Evolutionary conservation across 2,888 invertebrate species (phyloP), one percentile per base, ranked within the genome.

Genomic region (Andrena chrysosceles): DNA sequence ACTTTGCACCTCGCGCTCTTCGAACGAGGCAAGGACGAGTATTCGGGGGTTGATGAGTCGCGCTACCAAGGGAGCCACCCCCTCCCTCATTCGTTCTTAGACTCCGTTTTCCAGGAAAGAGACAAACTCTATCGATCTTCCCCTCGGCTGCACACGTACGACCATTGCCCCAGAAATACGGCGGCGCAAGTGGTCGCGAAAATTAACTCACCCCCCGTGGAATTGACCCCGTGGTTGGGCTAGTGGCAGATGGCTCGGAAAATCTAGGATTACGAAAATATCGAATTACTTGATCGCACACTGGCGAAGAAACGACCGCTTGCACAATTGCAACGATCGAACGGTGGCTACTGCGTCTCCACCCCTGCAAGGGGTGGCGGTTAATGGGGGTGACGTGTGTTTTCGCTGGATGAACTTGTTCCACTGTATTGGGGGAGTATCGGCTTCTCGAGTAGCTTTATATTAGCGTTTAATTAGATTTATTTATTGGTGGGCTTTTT

Each of bases 221-320:
- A 26, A 66, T 23, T 62, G 66, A 66, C 66, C 70, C 42, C 26
- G 20, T 23, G n/a, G 49, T 35, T 10, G 10, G n/a, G 62, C 13
- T 8, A 67, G 82, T 85, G 89, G 84, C 92, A 91, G 91, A 92
- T 92, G 92, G 91, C 88, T 87, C 77, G 91, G 91, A 91, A 91
- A 91, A 92, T 91, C 89, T 89, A 89, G 91, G 89, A 92, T 92
- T 92, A 91, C 88, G 87, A 91, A 91, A 91, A 91, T 91, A 91
- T 92, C 91, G 89, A 89, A 87, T 91, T 90, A 90, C 90, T 77
- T 63, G 62, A 64, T 33, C 42, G 70, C 73, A 62, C 77, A 72
- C 77, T 75, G 76, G 52, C 35, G 81, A 79, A 77, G 85, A 74
- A 85, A 89, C 86, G 87, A 85, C 85, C 85, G 83, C 86, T 85